Conservation (phyloP, 1,140 invertebrate genomes). For the Papilio machaon region DNA sequence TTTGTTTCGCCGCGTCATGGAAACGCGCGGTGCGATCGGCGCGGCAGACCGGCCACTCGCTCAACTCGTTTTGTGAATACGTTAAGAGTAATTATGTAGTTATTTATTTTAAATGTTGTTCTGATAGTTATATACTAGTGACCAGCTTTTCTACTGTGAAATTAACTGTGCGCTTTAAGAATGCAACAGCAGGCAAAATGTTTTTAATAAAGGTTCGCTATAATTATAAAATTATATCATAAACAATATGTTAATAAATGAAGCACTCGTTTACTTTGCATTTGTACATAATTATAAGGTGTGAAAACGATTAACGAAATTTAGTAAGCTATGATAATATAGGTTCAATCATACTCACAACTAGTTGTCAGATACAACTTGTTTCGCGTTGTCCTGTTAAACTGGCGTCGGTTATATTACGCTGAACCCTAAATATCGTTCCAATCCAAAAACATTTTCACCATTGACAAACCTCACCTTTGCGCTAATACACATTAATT, state of each 20-base stretch:
- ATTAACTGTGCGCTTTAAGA: constrained; percentile 1
- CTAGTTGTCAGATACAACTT: no score
- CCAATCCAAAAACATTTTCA: no score
- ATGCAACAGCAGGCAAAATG: not conserved
- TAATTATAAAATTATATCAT: not conserved
- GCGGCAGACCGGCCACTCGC: constrained; percentile 41
- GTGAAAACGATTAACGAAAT: not conserved
- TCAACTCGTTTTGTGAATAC: constrained; percentile 36
- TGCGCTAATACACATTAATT: no score
- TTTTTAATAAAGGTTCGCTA: constrained; percentile 6
- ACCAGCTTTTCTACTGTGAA: constrained; percentile 11
- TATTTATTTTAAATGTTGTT: constrained; percentile 43
- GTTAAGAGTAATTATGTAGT: constrained; percentile 37
- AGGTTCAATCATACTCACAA: not conserved
- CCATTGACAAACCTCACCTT: no score
- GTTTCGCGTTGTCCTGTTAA: no score
- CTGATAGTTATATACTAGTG: not conserved
- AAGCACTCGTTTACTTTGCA: not conserved
- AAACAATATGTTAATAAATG: not conserved
- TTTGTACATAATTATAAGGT: not conserved
- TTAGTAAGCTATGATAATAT: not conserved
- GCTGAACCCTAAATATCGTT: no score
- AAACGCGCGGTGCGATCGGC: constrained; percentile 53
- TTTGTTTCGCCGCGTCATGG: constrained; percentile 63
- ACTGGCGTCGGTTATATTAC: no score